phyloP scores from a whole-genome alignment of 92 coral and sea anemone species.

The Micromussa lordhowensis region DNA sequence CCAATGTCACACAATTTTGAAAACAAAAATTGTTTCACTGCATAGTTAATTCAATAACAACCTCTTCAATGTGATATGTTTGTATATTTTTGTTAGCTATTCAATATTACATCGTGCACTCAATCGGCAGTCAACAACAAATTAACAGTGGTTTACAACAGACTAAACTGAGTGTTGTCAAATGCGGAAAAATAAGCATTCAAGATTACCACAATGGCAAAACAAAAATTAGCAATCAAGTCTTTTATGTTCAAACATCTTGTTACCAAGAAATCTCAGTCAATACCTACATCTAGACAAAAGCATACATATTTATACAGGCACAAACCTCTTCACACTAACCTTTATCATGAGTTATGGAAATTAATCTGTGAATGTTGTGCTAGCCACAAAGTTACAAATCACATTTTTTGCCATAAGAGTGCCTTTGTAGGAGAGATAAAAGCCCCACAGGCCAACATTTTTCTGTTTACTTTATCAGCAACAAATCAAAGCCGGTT shows the following conservation, averaged over 20 bases:
- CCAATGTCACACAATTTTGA: not conserved
- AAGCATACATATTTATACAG: not conserved
- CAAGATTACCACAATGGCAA: not conserved
- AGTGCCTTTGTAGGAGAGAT: not conserved
- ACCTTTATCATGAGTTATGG: constrained; percentile 25
- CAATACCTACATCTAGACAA: not conserved
- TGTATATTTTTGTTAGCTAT: not conserved
- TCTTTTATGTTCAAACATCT: not conserved
- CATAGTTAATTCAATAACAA: constrained; percentile 11
- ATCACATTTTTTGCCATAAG: not conserved
- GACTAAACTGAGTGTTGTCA: not conserved
- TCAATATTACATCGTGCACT: not conserved
- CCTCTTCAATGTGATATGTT: not conserved
- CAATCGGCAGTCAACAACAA: not conserved
- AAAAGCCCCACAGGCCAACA: not conserved
- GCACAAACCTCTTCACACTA: not conserved
- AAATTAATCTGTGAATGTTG: not conserved
- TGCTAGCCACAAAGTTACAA: not conserved
- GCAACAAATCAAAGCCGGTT: constrained; percentile 7
- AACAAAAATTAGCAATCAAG: not conserved
- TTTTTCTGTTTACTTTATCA: constrained; percentile 10
- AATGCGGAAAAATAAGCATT: not conserved
- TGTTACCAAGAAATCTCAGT: not conserved
- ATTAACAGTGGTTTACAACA: not conserved
- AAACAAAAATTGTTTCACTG: not conserved